Percentiles rank a stretch among this genome's conserved stretches.
phyloP scores from a whole-genome alignment of 2,888 invertebrate genomes.

The Drosophila quinaria region DNA sequence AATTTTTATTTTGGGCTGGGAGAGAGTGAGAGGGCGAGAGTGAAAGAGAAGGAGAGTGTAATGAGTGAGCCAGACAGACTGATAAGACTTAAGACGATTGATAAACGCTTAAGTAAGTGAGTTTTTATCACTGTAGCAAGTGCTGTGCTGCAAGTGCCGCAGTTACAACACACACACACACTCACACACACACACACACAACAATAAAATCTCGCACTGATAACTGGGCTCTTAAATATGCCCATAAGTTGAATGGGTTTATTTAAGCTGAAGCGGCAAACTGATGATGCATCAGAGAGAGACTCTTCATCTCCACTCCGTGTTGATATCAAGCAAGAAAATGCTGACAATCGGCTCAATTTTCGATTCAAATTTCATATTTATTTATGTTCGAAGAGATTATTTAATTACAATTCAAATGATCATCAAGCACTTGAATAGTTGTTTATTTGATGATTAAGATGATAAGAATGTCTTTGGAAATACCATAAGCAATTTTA shows the following conservation, averaged over 20 bases:
- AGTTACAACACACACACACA: conserved; percentile 6
- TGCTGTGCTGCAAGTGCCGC: conserved; percentile 5
- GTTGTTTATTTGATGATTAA: conserved; percentile 4
- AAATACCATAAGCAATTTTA: neutral
- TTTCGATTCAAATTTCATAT: conserved; percentile 20
- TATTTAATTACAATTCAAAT: neutral
- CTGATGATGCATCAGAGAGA: conserved; percentile 3
- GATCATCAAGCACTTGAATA: conserved; percentile 3
- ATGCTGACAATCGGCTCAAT: conserved; percentile 29
- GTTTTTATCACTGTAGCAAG: conserved; percentile 26
- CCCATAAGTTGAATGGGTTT: conserved; percentile 8
- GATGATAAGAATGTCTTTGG: neutral
- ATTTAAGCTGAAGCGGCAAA: conserved; percentile 2
- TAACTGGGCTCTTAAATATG: conserved; percentile 14
- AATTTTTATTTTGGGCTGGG: conserved; percentile 10
- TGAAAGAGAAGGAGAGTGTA: neutral
- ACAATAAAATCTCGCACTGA: conserved; percentile 15
- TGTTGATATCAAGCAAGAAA: neutral
- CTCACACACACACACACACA: neutral
- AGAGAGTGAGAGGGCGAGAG: neutral
- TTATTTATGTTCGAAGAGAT: conserved; percentile 13
- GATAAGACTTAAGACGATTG: conserved; percentile 18
- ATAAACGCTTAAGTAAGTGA: conserved; percentile 21
- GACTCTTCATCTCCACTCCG: neutral
- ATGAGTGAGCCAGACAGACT: neutral